Conservation (phyloP, 2,888 invertebrate genomes). For the Melangyna quadrimaculata region DNA sequence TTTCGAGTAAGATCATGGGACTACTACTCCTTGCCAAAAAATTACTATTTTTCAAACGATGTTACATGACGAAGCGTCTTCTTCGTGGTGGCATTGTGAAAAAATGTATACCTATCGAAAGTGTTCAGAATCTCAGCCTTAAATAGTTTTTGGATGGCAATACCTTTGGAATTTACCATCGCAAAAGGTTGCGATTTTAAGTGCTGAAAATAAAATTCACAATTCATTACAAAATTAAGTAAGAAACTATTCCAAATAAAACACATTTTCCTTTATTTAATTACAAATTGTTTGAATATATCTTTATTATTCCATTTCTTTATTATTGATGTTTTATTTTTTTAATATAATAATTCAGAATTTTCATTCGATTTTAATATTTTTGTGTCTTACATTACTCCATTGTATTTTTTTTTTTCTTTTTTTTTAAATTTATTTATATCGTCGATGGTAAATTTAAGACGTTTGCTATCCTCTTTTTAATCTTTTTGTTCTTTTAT, state of each 20-base stretch:
- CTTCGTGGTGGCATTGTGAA: too few species aligned
- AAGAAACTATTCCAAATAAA: constrained; percentile 44
- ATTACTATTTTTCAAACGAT: too few species aligned
- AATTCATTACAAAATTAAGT: too few species aligned
- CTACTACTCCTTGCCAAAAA: too few species aligned
- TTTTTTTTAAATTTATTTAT: constrained; percentile 7
- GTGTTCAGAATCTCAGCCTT: too few species aligned
- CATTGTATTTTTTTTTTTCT: constrained; percentile 9
- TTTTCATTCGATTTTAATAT: constrained; percentile 20
- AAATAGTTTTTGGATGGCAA: too few species aligned
- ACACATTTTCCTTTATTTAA: constrained; percentile 44
- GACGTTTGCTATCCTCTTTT: not conserved
- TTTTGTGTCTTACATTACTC: constrained; percentile 13
- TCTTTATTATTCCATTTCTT: constrained; percentile 62
- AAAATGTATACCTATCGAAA: too few species aligned
- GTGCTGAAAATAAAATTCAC: too few species aligned
- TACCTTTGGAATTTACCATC: too few species aligned
- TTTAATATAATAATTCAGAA: constrained; percentile 30
- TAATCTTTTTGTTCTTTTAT: not conserved
- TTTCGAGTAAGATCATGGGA: too few species aligned
- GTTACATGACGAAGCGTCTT: too few species aligned
- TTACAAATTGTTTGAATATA: constrained; percentile 70
- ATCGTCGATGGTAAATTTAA: constrained; percentile 37
- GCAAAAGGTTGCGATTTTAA: too few species aligned
- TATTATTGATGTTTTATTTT: constrained; percentile 25